A percentile compares a stretch with the other conserved stretches of the same genome.
Conservation (phyloP, 2,888 invertebrate species). For the Dione vanillae region DNA sequence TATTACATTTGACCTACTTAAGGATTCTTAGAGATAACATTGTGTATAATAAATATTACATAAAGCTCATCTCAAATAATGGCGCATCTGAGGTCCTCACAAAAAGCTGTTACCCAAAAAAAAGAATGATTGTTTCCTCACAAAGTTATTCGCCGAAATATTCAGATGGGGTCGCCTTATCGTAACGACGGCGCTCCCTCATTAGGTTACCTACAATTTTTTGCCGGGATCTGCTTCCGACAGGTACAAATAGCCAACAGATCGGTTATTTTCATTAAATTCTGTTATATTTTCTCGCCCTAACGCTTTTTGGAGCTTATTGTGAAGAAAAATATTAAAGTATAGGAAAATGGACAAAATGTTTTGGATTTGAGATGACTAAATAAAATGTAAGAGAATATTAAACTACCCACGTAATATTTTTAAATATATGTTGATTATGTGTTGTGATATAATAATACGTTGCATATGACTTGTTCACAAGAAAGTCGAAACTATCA, state of each 20-base stretch:
- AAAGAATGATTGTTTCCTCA: constrained; percentile 29
- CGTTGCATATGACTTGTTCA: too few species aligned
- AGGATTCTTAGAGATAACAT: neutral
- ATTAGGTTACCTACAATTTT: constrained; percentile 35
- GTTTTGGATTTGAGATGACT: too few species aligned
- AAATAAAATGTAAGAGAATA: too few species aligned
- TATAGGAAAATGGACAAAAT: too few species aligned
- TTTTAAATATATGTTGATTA: too few species aligned
- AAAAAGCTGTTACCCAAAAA: constrained; percentile 13
- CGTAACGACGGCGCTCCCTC: constrained; percentile 35
- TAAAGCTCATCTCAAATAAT: neutral
- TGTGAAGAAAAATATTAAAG: neutral
- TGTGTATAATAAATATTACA: neutral
- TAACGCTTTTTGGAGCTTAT: neutral
- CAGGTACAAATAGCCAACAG: constrained; percentile 39
- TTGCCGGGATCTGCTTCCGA: constrained; percentile 36
- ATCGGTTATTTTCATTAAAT: constrained; percentile 17
- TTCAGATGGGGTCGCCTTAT: constrained; percentile 30
- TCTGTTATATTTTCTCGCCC: neutral
- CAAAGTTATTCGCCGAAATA: constrained; percentile 25
- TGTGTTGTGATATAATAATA: too few species aligned
- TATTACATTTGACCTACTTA: neutral
- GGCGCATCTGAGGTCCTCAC: neutral
- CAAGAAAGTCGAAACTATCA: too few species aligned
- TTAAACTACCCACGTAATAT: too few species aligned